These are phyloP conservation scores for Hydrotaea cyrtoneurina DNA, from an alignment of 2,888 invertebrate genomes.

Conservation along the genomic window DNA sequence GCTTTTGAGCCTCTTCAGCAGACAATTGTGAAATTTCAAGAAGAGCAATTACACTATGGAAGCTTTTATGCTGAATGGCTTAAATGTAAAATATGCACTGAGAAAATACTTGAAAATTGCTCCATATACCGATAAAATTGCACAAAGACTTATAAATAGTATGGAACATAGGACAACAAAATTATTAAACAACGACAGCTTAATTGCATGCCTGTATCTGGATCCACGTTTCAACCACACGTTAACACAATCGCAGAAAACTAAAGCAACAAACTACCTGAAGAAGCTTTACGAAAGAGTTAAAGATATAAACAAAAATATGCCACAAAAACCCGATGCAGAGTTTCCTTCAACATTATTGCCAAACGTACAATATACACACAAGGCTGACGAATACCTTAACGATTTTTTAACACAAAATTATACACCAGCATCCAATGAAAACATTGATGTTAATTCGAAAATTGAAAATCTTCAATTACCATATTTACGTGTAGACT, in stretches of 20 bases:
- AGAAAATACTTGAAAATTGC: background rate
- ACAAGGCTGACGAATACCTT: conserved; percentile 23
- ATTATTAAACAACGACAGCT: background rate
- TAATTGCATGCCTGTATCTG: background rate
- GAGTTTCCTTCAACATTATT: background rate
- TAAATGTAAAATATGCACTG: conserved; percentile 27
- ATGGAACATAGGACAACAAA: background rate
- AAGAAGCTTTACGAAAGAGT: background rate
- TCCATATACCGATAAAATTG: background rate
- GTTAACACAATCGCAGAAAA: background rate
- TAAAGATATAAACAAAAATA: background rate
- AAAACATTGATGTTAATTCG: background rate
- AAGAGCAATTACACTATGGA: conserved; percentile 33
- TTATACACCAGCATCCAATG: background rate
- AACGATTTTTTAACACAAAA: conserved; percentile 22
- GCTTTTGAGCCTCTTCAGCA: conserved; percentile 7
- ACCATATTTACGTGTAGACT: conserved; percentile 39
- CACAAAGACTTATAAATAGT: background rate
- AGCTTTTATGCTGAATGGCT: too few relatives aligned
- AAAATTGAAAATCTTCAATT: conserved; percentile 42
- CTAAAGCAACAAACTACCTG: background rate
- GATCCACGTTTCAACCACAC: conserved; percentile 8
- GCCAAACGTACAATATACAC: too few relatives aligned
- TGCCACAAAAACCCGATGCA: background rate
- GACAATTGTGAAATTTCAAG: background rate